Percentiles rank a stretch among this genome's conserved stretches.
phyloP scores from a whole-genome alignment of 1,140 invertebrate genomes.

The Brachionus rubens region DNA sequence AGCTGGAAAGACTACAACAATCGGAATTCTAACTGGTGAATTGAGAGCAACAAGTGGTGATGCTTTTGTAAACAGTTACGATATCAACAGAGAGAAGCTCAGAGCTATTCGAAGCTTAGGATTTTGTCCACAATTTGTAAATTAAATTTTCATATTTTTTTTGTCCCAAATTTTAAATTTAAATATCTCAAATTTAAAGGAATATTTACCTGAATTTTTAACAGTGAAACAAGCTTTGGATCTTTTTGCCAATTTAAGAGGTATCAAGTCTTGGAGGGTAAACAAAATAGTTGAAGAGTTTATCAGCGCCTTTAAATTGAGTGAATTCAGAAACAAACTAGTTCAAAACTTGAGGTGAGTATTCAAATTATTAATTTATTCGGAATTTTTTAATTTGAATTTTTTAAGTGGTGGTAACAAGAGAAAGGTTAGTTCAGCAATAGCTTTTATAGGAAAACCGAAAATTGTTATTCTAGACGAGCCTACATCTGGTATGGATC shows the following conservation, averaged over 20 bases:
- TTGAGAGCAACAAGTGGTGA: constrained; percentile 64
- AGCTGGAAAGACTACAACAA: constrained; percentile 85
- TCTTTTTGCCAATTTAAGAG: constrained; percentile 45
- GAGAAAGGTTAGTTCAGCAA: constrained; percentile 85
- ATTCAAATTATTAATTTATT: not conserved
- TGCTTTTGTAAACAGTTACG: constrained; percentile 57
- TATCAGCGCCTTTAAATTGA: constrained; percentile 12
- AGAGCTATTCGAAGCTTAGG: constrained; percentile 49
- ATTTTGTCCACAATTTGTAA: constrained; percentile 61
- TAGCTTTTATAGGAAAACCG: constrained; percentile 72
- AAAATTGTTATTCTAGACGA: constrained; percentile 60
- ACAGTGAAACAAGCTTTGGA: constrained; percentile 49
- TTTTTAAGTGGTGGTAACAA: constrained; percentile 71
- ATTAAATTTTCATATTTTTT: constrained; percentile 59
- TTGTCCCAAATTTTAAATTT: constrained; percentile 63
- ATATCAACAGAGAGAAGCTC: constrained; percentile 50
- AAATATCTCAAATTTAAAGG: constrained; percentile 26
- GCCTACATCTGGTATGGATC: constrained; percentile 44
- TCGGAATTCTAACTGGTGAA: constrained; percentile 74
- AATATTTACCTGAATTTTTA: constrained; percentile 58
- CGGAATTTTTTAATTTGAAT: not conserved
- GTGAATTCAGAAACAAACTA: constrained; percentile 17
- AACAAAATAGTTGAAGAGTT: constrained; percentile 11
- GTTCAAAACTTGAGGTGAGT: constrained; percentile 42
- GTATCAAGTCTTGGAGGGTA: not conserved